Base-by-base conservation (phyloP, 2,797 vertebrate species). In the Columba guinea region DNA sequence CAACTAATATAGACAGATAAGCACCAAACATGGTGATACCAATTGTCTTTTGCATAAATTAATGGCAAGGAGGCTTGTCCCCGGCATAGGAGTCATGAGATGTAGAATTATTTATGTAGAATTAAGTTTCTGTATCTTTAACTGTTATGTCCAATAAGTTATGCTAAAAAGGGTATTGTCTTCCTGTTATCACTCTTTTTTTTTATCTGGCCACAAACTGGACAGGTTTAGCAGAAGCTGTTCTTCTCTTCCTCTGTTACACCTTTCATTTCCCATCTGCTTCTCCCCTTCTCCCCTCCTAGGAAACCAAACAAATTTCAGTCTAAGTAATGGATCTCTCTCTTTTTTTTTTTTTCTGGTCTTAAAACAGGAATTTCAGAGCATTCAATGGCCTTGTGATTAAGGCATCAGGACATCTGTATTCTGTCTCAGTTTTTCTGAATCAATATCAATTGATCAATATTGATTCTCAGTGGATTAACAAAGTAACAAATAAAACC, bases 1-100 rank as follows among this genome's bases (percentile, higher is more conserved):
- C 1, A 1, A 5, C 18, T 67, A 30, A 12, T 48, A 7, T 39
- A 62, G 51, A 24, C 7, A 37, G 10, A 46, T 23, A 46, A 74
- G 14, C 13, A 65, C 30, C 35, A 60, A 27, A 39, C 8, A n/a
- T 0, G 0, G 9, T 39, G 6, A 2, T 30, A 51, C 28, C 28
- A 83, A 18, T 1, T 4, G 8, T 20, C 10, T 82, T 75, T 28
- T 81, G 8, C 21, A 62, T 23, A 41, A 63, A 59, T 19, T 70
- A 17, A 1, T 69, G 8, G 15, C 23, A 7, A 69, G 16, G 15
- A 35, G 9, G 13, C 3, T 62, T 76, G 18, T 21, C 10, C 1
- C 2, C 21, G 18, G 17, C 19, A 16, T 24, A 58, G 10, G 48
- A 79, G 3, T 41, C 24, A 56, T 41, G 41, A 79, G 13, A 4